These are phyloP conservation scores for Stratiomys singularior DNA, from an alignment of 2,888 invertebrate species.

Conservation along the genomic window DNA sequence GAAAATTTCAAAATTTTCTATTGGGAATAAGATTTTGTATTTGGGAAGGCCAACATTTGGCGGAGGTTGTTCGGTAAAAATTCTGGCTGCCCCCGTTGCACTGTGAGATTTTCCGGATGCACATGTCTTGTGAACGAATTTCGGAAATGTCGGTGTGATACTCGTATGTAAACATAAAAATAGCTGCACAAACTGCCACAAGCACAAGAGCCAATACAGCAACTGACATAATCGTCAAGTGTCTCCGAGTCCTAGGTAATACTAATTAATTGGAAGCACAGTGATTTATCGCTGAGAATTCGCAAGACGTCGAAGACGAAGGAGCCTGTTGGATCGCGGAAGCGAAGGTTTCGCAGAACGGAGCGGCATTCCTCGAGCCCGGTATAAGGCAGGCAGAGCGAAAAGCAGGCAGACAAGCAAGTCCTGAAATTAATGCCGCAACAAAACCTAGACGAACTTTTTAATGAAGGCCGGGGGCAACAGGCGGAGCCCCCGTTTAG, in stretches of 20 bases:
- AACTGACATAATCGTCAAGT: neutral
- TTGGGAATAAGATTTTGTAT: too few species aligned
- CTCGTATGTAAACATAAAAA: neutral
- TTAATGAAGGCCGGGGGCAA: slow-evolving; percentile 61
- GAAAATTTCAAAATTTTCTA: too few species aligned
- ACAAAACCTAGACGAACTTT: slow-evolving; percentile 55
- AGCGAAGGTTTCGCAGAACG: neutral
- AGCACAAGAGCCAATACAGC: neutral
- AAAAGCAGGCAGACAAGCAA: slow-evolving; percentile 10
- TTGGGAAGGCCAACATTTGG: too few species aligned
- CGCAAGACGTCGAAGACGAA: neutral
- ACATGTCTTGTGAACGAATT: neutral
- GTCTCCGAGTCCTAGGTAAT: neutral
- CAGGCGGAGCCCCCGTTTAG: slow-evolving; percentile 65
- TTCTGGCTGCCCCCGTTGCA: neutral
- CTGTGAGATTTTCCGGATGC: neutral
- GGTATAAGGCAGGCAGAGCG: neutral
- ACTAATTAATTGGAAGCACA: neutral
- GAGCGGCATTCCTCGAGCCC: neutral
- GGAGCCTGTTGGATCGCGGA: neutral
- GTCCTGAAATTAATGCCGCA: slow-evolving; percentile 54
- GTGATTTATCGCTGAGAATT: slow-evolving; percentile 4
- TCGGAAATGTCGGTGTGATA: slow-evolving; percentile 9
- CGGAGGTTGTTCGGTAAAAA: neutral
- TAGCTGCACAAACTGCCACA: slow-evolving; percentile 8